Evolutionary conservation across 92 coral and sea anemone species (phyloP).

Genomic region (Palythoa grandiflora): DNA sequence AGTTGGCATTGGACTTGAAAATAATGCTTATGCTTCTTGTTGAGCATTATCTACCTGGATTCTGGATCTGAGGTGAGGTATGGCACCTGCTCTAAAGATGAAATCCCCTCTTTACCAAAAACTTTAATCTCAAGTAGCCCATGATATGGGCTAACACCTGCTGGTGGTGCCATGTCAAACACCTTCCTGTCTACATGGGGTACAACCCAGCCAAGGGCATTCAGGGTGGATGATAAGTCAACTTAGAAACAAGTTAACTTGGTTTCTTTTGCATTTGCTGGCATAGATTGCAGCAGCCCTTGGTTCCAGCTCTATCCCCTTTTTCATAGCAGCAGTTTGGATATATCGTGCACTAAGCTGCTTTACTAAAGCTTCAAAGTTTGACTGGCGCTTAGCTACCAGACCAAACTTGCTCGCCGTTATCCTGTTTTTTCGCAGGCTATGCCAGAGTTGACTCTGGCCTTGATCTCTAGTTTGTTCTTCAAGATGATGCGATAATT

Average conservation of each 20-base stretch:
- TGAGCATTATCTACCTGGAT: slow-evolving; percentile 30
- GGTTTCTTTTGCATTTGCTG: slow-evolving; percentile 28
- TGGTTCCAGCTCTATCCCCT: slow-evolving; percentile 60
- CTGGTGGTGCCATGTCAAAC: slow-evolving; percentile 45
- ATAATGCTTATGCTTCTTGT: slow-evolving; percentile 49
- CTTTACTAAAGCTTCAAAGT: slow-evolving; percentile 52
- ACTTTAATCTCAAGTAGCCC: slow-evolving; percentile 71
- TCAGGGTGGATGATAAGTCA: slow-evolving; percentile 53
- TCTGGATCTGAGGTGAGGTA: slow-evolving; percentile 34
- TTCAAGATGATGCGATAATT: slow-evolving; percentile 41
- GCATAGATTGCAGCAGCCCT: slow-evolving; percentile 59
- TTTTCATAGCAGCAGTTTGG: slow-evolving; percentile 55
- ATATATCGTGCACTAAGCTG: slow-evolving; percentile 42
- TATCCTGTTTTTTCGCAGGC: slow-evolving; percentile 29
- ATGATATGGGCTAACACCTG: slow-evolving; percentile 56
- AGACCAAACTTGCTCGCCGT: slow-evolving; percentile 61
- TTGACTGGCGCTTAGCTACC: slow-evolving; percentile 41
- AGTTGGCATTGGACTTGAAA: slow-evolving; percentile 70
- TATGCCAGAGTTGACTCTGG: slow-evolving; percentile 36
- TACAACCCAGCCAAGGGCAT: slow-evolving; percentile 77
- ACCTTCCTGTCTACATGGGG: slow-evolving; percentile 71
- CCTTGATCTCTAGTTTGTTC: slow-evolving; percentile 37
- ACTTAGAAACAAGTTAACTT: slow-evolving; percentile 55
- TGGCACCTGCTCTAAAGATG: slow-evolving; percentile 37
- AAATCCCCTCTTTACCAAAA: slow-evolving; percentile 59